Conservation (phyloP, 2,797 vertebrate genomes). For the Poeciliopsis turneri region DNA sequence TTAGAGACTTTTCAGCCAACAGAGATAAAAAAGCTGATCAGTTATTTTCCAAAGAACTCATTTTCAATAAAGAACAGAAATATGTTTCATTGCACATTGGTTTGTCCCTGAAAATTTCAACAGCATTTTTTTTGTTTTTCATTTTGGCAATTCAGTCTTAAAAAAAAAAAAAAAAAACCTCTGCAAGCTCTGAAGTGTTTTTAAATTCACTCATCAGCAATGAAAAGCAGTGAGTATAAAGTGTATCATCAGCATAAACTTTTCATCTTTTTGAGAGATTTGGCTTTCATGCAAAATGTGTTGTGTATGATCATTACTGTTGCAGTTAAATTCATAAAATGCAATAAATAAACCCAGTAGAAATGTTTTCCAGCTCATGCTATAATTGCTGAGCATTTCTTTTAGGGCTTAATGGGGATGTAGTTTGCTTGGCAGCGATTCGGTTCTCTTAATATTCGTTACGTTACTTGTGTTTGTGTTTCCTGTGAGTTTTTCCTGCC, state of each 20-base stretch:
- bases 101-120: conserved; percentile 31
- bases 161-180: conserved; percentile 17
- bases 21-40: conserved; percentile 47
- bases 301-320: conserved; percentile 44
- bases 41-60: conserved; percentile 28
- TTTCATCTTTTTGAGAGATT: conserved; percentile 47
- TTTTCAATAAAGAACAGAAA: conserved; percentile 39
- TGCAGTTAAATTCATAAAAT: conserved; percentile 54
- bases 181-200: conserved; percentile 48
- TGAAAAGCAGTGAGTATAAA: conserved; percentile 57
- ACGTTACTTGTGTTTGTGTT: conserved; percentile 27
- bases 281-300: conserved; percentile 65
- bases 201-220: conserved; percentile 54
- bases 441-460: conserved; percentile 21
- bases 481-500: conserved; percentile 23
- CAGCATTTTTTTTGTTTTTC: conserved; percentile 5
- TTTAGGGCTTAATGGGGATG: conserved; percentile 19
- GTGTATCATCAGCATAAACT: conserved; percentile 64
- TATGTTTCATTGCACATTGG: conserved; percentile 36
- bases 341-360: conserved; percentile 28
- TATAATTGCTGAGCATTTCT: conserved; percentile 10
- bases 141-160: conserved; percentile 34
- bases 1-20: conserved; percentile 24
- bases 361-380: conserved; percentile 12
- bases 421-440: conserved; percentile 25